Conservation (phyloP, 2,113 vertebrate genomes). For the Malurus elegans region DNA sequence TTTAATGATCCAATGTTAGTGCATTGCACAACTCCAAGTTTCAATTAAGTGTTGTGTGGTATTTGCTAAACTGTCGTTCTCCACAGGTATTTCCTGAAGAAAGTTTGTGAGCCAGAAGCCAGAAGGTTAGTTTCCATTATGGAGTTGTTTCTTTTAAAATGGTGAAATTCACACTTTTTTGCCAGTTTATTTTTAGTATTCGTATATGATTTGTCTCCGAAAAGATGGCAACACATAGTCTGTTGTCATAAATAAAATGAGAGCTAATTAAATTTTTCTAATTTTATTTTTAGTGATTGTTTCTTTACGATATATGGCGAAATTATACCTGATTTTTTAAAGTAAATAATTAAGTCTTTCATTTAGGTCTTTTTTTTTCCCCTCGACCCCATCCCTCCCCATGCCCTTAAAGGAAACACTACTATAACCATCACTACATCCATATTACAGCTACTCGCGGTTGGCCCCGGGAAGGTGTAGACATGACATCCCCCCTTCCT, state of each 20-base stretch:
- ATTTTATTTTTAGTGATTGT: conserved; percentile 48
- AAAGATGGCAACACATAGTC: not conserved
- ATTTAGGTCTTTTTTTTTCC: not conserved
- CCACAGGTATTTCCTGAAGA: conserved; percentile 78
- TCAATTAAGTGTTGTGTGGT: conserved; percentile 68
- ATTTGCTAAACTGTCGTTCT: conserved; percentile 69
- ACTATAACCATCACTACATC: conserved; percentile 10
- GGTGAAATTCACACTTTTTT: conserved; percentile 14
- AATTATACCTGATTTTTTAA: conserved; percentile 45
- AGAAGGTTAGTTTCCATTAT: conserved; percentile 52
- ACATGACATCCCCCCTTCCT: not conserved
- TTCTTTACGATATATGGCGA: conserved; percentile 59
- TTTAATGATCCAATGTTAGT: conserved; percentile 61
- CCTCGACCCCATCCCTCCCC: not conserved
- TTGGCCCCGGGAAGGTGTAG: conserved; percentile 40
- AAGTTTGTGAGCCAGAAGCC: conserved; percentile 64
- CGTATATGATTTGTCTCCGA: conserved; percentile 50
- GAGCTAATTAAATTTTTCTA: conserved; percentile 21
- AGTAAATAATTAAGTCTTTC: conserved; percentile 26
- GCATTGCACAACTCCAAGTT: conserved; percentile 67
- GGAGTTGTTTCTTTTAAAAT: conserved; percentile 32
- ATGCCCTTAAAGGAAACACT: not conserved
- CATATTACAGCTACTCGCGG: not conserved
- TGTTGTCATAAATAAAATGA: conserved; percentile 49
- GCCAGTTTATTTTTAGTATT: not conserved